These are phyloP conservation scores for Cephus nigrinus DNA, from an alignment of 2,888 invertebrate species.

Conservation along the genomic window DNA sequence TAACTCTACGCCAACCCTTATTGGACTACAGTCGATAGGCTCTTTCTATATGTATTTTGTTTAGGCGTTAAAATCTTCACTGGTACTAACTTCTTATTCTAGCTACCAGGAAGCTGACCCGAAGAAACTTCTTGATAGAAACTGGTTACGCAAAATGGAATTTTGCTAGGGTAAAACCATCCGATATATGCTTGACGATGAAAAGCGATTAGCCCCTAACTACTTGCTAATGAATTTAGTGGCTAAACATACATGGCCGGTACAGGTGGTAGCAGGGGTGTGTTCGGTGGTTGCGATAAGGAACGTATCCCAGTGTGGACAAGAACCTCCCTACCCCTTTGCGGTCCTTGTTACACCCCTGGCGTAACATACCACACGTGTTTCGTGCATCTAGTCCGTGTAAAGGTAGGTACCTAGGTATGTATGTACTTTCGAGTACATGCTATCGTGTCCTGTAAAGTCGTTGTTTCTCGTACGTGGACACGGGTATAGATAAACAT, in stretches of 20 bases:
- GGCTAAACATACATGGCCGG: neutral
- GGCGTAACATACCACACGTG: neutral
- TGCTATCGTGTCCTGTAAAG: neutral
- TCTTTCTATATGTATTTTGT: too few species aligned
- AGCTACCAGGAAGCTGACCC: too few species aligned
- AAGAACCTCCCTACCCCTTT: neutral
- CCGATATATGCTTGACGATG: neutral
- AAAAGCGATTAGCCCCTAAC: slow-evolving; percentile 6
- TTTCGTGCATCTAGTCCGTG: neutral
- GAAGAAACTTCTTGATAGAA: too few species aligned
- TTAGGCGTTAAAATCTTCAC: too few species aligned
- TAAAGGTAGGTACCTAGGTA: too few species aligned
- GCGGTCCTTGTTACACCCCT: neutral
- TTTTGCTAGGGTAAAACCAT: too few species aligned
- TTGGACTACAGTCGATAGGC: too few species aligned
- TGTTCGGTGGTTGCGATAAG: slow-evolving; percentile 3
- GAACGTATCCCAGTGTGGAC: neutral
- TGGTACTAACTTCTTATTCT: too few species aligned
- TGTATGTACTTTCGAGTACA: too few species aligned
- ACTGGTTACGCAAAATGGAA: too few species aligned
- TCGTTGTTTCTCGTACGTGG: neutral
- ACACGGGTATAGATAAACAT: neutral
- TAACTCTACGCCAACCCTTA: too few species aligned
- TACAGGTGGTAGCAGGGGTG: neutral
- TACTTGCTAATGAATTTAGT: slow-evolving; percentile 3